Conservation (phyloP, 1,140 invertebrate species). For the Pogonomyrmex barbatus region DNA sequence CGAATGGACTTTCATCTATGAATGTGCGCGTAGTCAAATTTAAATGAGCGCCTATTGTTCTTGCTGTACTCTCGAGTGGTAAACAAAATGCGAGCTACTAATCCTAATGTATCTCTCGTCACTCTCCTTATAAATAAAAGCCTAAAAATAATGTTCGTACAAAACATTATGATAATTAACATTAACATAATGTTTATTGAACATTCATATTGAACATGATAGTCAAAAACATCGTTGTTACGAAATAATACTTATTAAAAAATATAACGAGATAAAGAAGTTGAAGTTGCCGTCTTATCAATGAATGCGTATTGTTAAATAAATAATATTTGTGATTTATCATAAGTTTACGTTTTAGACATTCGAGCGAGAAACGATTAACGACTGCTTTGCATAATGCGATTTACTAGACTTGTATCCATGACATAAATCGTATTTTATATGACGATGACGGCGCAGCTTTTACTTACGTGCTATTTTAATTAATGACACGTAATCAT, state of each 20-base stretch:
- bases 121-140: slow-evolving; percentile 59
- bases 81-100: slow-evolving; percentile 76
- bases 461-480: slow-evolving; percentile 41
- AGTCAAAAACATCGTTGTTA: not conserved
- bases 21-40: slow-evolving; percentile 54
- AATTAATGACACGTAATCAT: slow-evolving; percentile 54
- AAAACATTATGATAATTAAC: not conserved
- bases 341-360: not conserved
- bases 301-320: not conserved
- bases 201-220: not conserved
- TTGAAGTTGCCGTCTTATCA: not conserved
- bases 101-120: slow-evolving; percentile 73
- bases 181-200: too few species aligned
- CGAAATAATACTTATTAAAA: not conserved
- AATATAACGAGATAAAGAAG: not conserved
- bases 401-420: slow-evolving; percentile 34
- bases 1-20: slow-evolving; percentile 78
- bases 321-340: not conserved
- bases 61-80: slow-evolving; percentile 72
- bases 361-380: slow-evolving; percentile 13
- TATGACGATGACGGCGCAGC: slow-evolving; percentile 8
- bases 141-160: not conserved
- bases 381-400: slow-evolving; percentile 31
- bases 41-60: slow-evolving; percentile 75
- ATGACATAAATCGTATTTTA: slow-evolving; percentile 41